Conservation (phyloP, 1,140 invertebrate species). For the Arctopsyche grandis region DNA sequence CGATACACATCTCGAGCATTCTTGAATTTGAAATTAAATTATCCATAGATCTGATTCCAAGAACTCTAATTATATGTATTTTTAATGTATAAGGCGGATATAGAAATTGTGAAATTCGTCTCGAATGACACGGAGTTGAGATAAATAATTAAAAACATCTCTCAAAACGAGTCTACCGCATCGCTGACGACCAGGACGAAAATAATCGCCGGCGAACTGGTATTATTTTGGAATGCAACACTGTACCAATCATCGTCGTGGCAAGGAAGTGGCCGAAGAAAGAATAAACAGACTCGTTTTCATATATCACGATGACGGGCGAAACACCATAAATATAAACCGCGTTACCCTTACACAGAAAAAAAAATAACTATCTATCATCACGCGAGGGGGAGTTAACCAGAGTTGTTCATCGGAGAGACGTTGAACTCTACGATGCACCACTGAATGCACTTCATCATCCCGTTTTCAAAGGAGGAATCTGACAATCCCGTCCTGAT, state of each 20-base stretch:
- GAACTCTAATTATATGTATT: neutral
- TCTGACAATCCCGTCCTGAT: conserved; percentile 46
- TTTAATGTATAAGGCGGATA: too few species aligned
- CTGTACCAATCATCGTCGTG: conserved; percentile 13
- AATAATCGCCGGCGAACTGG: conserved; percentile 30
- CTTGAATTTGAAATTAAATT: too few species aligned
- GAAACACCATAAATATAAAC: conserved; percentile 32
- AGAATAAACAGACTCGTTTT: conserved; percentile 22
- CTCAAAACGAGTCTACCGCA: neutral
- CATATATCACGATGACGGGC: conserved; percentile 34
- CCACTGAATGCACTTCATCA: conserved; percentile 18
- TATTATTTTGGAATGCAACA: conserved; percentile 15
- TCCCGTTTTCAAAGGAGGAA: conserved; percentile 44
- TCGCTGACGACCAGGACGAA: conserved; percentile 24
- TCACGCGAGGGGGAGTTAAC: neutral
- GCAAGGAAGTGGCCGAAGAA: conserved; percentile 23
- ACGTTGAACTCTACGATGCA: conserved; percentile 20
- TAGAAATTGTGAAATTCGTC: too few species aligned
- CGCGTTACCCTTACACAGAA: conserved; percentile 17
- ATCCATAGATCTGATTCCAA: too few species aligned
- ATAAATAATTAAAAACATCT: conserved; percentile 28
- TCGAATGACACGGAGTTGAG: neutral
- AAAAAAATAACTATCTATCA: conserved; percentile 34
- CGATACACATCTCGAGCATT: too few species aligned
- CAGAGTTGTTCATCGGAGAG: neutral